A percentile compares a stretch with the other conserved stretches of the same genome.
Evolutionary conservation across 1,140 invertebrate species (phyloP).

Genomic region (Heliothis virescens): DNA sequence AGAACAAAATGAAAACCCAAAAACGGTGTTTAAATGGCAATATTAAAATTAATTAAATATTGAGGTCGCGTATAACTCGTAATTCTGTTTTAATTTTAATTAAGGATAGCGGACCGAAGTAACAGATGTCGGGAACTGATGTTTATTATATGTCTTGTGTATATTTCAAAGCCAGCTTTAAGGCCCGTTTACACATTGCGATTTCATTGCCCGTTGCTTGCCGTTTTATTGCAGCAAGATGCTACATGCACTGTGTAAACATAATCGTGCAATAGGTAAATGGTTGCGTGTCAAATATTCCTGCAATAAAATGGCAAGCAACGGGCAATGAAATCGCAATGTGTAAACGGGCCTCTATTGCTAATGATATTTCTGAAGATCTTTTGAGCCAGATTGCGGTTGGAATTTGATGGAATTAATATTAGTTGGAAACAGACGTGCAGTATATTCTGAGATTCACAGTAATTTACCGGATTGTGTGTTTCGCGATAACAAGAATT

Average conservation of each 20-base stretch:
- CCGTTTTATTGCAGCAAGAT: too few species aligned
- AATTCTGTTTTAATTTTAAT: conserved; percentile 75
- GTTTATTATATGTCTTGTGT: conserved; percentile 54
- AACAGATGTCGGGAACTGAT: conserved; percentile 68
- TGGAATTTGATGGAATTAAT: background rate
- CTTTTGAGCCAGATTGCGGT: conserved; percentile 32
- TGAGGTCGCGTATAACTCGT: conserved; percentile 69
- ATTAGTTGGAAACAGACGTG: conserved; percentile 2
- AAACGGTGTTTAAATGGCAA: conserved; percentile 44
- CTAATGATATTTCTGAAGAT: conserved; percentile 48
- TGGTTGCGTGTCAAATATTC: too few species aligned
- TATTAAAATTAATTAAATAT: conserved; percentile 64
- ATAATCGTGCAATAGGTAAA: too few species aligned
- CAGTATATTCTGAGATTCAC: too few species aligned
- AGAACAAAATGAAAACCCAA: conserved; percentile 39
- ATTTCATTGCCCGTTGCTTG: too few species aligned
- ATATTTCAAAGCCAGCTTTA: conserved; percentile 34
- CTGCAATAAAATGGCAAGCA: too few species aligned
- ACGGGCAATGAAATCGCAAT: too few species aligned
- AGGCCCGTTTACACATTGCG: too few species aligned
- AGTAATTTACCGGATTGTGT: too few species aligned
- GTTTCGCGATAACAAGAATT: too few species aligned
- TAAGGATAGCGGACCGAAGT: conserved; percentile 66
- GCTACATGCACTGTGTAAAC: too few species aligned
- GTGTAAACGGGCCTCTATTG: too few species aligned